These are phyloP conservation scores for Drosophila buzzatii DNA, from an alignment of 2,888 invertebrate species.

Conservation along the genomic window DNA sequence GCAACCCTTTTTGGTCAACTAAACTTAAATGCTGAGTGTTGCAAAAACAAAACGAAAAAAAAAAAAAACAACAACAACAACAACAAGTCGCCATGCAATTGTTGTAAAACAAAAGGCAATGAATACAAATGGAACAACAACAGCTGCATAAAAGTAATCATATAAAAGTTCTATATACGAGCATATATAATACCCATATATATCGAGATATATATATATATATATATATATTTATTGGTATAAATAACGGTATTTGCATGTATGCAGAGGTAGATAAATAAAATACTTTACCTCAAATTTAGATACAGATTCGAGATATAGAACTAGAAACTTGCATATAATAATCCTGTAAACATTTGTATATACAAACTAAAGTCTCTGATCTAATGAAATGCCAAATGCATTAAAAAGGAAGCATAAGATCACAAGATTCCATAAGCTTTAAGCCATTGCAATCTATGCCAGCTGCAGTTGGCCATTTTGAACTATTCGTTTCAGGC, in stretches of 20 bases:
- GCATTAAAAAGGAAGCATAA: background rate
- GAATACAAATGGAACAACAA: conserved; percentile 61
- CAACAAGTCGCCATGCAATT: conserved; percentile 65
- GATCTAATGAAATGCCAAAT: background rate
- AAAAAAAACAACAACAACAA: conserved; percentile 46
- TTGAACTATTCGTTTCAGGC: background rate
- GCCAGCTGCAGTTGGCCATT: background rate
- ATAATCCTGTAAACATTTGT: background rate
- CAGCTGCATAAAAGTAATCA: conserved; percentile 63
- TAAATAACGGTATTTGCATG: conserved; percentile 24
- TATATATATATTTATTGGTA: conserved; percentile 21
- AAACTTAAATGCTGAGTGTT: conserved; percentile 78
- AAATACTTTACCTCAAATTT: too few species aligned
- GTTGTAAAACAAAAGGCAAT: conserved; percentile 77
- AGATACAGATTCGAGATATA: background rate
- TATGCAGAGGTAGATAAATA: background rate
- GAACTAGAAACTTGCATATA: background rate
- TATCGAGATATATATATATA: conserved; percentile 26
- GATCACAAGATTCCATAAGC: background rate
- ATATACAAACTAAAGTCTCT: background rate
- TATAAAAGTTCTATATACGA: conserved; percentile 45
- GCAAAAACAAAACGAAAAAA: conserved; percentile 61
- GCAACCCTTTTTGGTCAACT: conserved; percentile 73
- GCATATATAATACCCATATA: conserved; percentile 28
- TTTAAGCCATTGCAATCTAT: background rate